A percentile compares a stretch with the other conserved stretches of the same genome.
These are phyloP conservation scores for Poecilobothrus nobilitatus DNA, from an alignment of 2,888 invertebrate genomes.

Conservation along the genomic window DNA sequence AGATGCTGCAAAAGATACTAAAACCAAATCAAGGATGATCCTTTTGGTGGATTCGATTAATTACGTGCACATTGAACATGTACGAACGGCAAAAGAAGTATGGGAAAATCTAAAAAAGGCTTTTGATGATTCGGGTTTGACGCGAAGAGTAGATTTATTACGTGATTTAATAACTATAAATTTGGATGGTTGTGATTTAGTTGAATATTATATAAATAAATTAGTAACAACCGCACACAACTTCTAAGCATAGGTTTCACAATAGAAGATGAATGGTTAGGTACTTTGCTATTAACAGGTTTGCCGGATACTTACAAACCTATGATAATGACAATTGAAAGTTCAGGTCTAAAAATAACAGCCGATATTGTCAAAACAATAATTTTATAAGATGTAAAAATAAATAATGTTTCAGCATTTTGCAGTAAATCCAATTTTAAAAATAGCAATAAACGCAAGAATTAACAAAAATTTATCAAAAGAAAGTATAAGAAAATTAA, in stretches of 20 bases:
- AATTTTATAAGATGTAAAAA: not conserved
- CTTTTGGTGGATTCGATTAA: conserved; percentile 20
- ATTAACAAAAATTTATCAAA: too few relatives aligned
- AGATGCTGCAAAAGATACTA: conserved; percentile 7
- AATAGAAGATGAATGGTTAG: too few relatives aligned
- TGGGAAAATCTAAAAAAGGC: conserved; percentile 26
- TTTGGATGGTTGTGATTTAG: conserved; percentile 21
- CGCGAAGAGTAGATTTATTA: conserved; percentile 28
- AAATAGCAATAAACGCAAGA: too few relatives aligned
- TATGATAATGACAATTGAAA: conserved; percentile 8
- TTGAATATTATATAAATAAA: conserved; percentile 25
- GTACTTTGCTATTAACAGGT: not conserved
- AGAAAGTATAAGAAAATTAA: too few relatives aligned
- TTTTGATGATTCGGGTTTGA: conserved; percentile 30
- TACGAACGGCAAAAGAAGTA: conserved; percentile 24
- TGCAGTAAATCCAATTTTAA: too few relatives aligned
- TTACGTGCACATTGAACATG: conserved; percentile 27
- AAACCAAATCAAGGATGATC: conserved; percentile 10
- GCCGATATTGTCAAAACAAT: not conserved
- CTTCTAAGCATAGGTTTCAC: too few relatives aligned
- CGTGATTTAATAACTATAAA: conserved; percentile 19
- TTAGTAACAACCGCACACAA: too few relatives aligned
- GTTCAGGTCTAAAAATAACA: not conserved
- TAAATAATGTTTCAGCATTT: too few relatives aligned
- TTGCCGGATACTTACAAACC: not conserved